These are phyloP conservation scores for Pentalonia nigronervosa DNA, from an alignment of 1,140 invertebrate species.

Conservation along the genomic window DNA sequence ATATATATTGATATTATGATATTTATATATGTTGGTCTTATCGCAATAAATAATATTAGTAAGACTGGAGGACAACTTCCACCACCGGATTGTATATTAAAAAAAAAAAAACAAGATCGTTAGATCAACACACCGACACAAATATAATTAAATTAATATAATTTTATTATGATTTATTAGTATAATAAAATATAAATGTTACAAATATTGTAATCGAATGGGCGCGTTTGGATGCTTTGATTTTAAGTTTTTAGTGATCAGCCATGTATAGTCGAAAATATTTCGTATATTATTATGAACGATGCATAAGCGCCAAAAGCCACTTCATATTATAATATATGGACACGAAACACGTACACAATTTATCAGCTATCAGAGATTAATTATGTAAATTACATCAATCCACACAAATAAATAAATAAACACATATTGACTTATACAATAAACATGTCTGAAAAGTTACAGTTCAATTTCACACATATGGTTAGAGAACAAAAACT, in stretches of 20 bases:
- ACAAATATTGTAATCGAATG: neutral
- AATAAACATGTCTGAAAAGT: neutral
- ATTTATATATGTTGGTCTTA: neutral
- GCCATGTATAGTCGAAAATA: neutral
- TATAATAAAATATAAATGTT: constrained; percentile 3
- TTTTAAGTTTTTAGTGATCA: neutral
- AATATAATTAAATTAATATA: neutral
- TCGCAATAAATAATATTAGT: too few relatives aligned
- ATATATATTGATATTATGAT: neutral
- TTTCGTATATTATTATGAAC: neutral
- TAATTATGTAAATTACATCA: neutral
- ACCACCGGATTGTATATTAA: neutral
- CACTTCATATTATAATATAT: neutral
- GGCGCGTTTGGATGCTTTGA: neutral
- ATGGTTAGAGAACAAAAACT: neutral
- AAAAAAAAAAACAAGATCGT: neutral
- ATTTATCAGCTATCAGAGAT: neutral
- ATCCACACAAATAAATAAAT: neutral
- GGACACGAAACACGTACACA: neutral
- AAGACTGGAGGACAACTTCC: neutral
- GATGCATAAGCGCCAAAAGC: neutral
- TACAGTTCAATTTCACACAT: neutral
- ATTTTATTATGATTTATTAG: constrained; percentile 1
- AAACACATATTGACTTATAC: neutral
- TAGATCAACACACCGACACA: neutral